These are phyloP conservation scores for Spheniscus mendiculus DNA, from an alignment of 2,113 vertebrate species.

Conservation along the genomic window DNA sequence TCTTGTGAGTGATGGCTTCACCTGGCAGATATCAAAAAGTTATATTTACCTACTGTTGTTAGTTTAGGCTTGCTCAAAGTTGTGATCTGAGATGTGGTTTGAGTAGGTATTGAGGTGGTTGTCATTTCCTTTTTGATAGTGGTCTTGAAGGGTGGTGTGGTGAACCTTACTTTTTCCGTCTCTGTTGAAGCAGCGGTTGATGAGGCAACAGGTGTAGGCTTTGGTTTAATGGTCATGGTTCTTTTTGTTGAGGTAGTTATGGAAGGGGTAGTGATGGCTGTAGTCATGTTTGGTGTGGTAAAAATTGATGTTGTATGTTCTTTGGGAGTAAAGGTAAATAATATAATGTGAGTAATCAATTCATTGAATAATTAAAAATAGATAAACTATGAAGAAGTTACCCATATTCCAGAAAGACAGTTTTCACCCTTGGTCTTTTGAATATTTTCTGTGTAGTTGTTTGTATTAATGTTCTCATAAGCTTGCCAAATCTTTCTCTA, in stretches of 20 bases:
- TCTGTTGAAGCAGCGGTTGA: not conserved
- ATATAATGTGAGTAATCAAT: not conserved
- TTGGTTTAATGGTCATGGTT: not conserved
- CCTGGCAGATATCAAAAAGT: not conserved
- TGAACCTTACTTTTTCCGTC: not conserved
- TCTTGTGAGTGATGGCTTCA: not conserved
- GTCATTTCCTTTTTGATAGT: not conserved
- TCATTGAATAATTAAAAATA: not conserved
- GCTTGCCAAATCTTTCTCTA: not conserved
- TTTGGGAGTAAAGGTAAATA: constrained; percentile 2
- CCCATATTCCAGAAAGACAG: not conserved
- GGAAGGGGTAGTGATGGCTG: not conserved
- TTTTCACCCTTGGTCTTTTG: not conserved
- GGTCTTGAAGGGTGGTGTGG: not conserved
- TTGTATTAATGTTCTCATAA: not conserved
- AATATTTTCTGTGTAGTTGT: not conserved
- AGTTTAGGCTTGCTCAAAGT: not conserved
- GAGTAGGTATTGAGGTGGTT: not conserved
- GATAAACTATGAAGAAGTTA: not conserved
- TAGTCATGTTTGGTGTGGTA: not conserved
- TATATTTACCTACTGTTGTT: constrained; percentile 34
- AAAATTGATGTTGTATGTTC: constrained; percentile 19
- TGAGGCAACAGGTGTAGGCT: not conserved
- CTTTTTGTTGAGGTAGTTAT: not conserved
- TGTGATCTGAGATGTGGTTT: not conserved